These are phyloP conservation scores for Melolontha melolontha DNA, from an alignment of 2,888 invertebrate species.

Conservation along the genomic window DNA sequence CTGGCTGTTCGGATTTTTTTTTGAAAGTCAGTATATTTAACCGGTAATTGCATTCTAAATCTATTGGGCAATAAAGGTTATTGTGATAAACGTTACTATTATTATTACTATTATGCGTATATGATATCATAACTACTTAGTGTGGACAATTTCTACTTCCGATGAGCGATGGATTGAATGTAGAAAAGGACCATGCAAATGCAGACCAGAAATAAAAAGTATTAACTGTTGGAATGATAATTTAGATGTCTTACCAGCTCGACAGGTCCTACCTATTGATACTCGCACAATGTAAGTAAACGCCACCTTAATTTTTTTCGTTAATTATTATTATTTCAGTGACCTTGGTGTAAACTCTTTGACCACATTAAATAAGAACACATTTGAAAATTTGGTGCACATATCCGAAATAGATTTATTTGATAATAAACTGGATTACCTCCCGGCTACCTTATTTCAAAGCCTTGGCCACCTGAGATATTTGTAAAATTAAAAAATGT, in stretches of 20 bases:
- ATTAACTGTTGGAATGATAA: constrained; percentile 78
- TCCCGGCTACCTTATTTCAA: constrained; percentile 75
- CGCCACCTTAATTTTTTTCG: too few species aligned
- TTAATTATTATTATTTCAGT: constrained; percentile 66
- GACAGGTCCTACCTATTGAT: constrained; percentile 75
- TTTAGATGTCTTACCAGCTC: constrained; percentile 70
- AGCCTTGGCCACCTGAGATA: constrained; percentile 73
- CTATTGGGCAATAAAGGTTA: too few species aligned
- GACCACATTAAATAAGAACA: constrained; percentile 76
- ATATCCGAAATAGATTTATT: constrained; percentile 78
- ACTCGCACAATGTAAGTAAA: constrained; percentile 72
- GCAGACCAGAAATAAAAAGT: constrained; percentile 73
- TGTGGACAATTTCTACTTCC: constrained; percentile 73
- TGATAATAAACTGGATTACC: constrained; percentile 77
- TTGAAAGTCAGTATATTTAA: too few species aligned
- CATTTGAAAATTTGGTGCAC: constrained; percentile 75
- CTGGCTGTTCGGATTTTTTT: too few species aligned
- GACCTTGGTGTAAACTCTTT: constrained; percentile 79
- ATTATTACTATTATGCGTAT: too few species aligned
- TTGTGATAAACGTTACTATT: too few species aligned
- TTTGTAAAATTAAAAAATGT: constrained; percentile 68
- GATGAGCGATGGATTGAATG: constrained; percentile 75
- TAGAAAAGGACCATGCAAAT: constrained; percentile 74
- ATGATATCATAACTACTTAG: too few species aligned
- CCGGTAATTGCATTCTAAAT: too few species aligned